phyloP scores from a whole-genome alignment of 2,888 invertebrate species.

The Malthinus flaveolus region DNA sequence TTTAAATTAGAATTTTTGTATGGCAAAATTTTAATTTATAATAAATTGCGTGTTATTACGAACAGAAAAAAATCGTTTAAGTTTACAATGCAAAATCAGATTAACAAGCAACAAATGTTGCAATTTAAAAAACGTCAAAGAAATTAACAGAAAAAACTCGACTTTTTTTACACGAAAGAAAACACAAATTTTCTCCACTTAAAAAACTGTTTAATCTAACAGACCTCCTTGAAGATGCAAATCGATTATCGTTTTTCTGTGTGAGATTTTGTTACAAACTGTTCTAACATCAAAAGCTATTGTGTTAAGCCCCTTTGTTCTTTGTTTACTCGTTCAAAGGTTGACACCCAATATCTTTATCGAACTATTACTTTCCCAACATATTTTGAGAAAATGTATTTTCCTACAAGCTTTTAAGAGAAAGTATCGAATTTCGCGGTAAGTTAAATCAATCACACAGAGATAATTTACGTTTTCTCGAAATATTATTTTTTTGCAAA shows the following conservation, averaged over 20 bases:
- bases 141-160: too few species aligned
- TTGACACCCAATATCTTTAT: constrained; percentile 27
- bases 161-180: too few species aligned
- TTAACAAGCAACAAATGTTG: too few species aligned
- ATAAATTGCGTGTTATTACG: too few species aligned
- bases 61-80: too few species aligned
- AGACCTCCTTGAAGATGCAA: constrained; percentile 25
- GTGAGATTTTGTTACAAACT: constrained; percentile 29
- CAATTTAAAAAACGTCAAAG: too few species aligned
- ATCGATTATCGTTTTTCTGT: constrained; percentile 27
- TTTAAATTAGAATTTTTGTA: too few species aligned
- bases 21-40: too few species aligned
- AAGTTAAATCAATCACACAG: constrained; percentile 3
- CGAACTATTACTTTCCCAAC: constrained; percentile 29
- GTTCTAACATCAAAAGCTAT: constrained; percentile 30
- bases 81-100: too few species aligned
- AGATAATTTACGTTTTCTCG: neutral
- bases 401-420: constrained; percentile 25
- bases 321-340: constrained; percentile 27
- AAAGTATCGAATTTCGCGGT: constrained; percentile 20
- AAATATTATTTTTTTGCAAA: neutral
- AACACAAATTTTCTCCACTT: neutral
- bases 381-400: constrained; percentile 30
- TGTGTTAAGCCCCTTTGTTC: constrained; percentile 30
- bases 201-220: constrained; percentile 24